These are phyloP conservation scores for Helicoverpa assulta DNA, from an alignment of 2,888 invertebrate species.

Conservation along the genomic window DNA sequence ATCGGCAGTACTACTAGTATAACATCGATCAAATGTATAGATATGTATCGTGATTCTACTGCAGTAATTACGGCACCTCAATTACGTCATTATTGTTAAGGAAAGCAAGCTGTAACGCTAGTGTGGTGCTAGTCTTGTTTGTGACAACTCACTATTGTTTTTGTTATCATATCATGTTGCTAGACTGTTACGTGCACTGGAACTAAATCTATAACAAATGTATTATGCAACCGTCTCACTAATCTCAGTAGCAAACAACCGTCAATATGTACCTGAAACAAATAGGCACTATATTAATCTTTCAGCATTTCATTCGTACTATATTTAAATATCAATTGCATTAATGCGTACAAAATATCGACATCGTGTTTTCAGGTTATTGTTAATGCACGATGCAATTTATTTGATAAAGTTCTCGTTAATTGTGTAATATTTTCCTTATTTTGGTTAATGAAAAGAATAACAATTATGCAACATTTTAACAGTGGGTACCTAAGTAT, in stretches of 20 bases:
- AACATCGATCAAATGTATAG: too few species aligned
- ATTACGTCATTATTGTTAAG: background rate
- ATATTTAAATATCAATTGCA: too few species aligned
- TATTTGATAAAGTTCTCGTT: background rate
- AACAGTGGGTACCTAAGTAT: background rate
- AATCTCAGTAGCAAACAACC: background rate
- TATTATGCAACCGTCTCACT: background rate
- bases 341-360: too few species aligned
- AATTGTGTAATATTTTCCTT: background rate
- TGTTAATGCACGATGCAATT: background rate
- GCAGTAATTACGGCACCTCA: background rate
- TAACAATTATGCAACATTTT: background rate
- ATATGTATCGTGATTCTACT: too few species aligned
- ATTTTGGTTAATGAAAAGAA: background rate
- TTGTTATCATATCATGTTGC: constrained; percentile 21
- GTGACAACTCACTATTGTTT: constrained; percentile 7
- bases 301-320: background rate
- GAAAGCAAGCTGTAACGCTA: constrained; percentile 10
- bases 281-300: background rate
- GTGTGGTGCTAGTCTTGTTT: constrained; percentile 14
- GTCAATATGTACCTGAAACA: constrained; percentile 11
- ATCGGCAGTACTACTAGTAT: too few species aligned
- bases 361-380: too few species aligned
- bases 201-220: background rate
- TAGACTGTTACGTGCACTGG: constrained; percentile 11